phyloP scores from a whole-genome alignment of 2,888 invertebrate genomes.

The Volucella inanis region DNA sequence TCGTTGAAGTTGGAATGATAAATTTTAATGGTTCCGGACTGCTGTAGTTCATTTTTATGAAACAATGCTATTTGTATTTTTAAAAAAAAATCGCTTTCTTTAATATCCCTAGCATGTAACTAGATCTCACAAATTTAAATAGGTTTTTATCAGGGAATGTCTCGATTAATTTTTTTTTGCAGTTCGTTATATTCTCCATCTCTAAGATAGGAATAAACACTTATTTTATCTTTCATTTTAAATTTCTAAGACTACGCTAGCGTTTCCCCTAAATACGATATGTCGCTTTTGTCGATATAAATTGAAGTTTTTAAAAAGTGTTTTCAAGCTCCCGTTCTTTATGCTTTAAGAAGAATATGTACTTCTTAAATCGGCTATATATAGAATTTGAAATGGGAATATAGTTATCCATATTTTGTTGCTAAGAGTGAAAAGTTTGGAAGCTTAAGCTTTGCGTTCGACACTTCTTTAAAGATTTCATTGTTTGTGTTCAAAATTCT shows the following conservation, averaged over 20 bases:
- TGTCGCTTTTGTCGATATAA: background rate
- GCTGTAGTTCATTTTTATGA: no score
- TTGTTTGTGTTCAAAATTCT: no score
- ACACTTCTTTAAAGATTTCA: no score
- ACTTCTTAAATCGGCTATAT: conserved; percentile 8
- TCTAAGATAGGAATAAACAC: no score
- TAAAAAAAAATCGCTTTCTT: conserved; percentile 1
- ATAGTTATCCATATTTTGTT: conserved; percentile 14
- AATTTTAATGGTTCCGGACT: no score
- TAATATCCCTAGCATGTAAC: conserved; percentile 21
- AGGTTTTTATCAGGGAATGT: conserved; percentile 4
- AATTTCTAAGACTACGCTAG: no score
- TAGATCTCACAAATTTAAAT: conserved; percentile 13
- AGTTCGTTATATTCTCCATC: background rate
- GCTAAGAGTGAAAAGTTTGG: background rate
- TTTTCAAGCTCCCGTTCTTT: conserved; percentile 8
- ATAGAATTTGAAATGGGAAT: conserved; percentile 16
- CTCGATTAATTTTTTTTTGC: conserved; percentile 15
- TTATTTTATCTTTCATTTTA: no score
- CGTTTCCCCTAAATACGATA: background rate
- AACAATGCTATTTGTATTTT: conserved; percentile 21
- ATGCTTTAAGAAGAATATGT: conserved; percentile 8
- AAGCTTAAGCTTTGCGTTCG: no score
- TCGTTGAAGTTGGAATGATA: background rate
- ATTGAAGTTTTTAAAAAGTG: conserved; percentile 8